Percentiles rank a stretch among this genome's conserved stretches.
phyloP scores from a whole-genome alignment of 2,888 invertebrate genomes.

The Tipula vernalis region DNA sequence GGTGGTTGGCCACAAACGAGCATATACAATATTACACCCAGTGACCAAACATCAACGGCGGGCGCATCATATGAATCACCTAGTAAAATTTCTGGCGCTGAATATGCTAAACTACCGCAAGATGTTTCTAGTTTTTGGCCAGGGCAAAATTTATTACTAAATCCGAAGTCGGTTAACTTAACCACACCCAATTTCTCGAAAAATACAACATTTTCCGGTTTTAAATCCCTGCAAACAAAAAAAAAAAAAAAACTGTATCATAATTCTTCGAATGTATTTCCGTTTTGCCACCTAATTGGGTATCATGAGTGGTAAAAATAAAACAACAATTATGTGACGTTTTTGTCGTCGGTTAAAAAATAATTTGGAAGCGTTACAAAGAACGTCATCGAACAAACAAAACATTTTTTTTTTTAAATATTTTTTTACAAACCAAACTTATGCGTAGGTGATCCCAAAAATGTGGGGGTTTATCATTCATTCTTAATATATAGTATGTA shows the following conservation, averaged over 20 bases:
- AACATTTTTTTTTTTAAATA: no score
- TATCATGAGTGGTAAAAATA: not conserved
- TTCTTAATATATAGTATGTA: not conserved
- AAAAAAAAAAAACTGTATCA: not conserved
- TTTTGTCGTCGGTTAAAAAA: not conserved
- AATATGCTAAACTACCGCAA: slow-evolving; percentile 97
- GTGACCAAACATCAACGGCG: slow-evolving; percentile 97
- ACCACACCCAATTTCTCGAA: slow-evolving; percentile 95
- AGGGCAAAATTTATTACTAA: slow-evolving; percentile 90
- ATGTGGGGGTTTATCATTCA: slow-evolving; percentile 6
- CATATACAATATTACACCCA: slow-evolving; percentile 98
- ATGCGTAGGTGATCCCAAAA: slow-evolving; percentile 5
- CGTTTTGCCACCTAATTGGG: not conserved
- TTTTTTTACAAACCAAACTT: not conserved
- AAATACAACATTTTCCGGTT: slow-evolving; percentile 99
- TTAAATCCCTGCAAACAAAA: slow-evolving; percentile 61
- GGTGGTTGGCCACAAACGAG: slow-evolving; percentile 94
- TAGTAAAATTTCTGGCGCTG: slow-evolving; percentile 95
- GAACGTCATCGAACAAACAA: not conserved
- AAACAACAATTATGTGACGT: not conserved
- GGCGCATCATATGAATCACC: slow-evolving; percentile 99
- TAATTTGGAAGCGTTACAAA: not conserved
- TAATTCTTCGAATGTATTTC: not conserved
- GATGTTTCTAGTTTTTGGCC: slow-evolving; percentile 96
- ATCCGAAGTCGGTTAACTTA: slow-evolving; percentile 97